These are phyloP conservation scores for Suricata suricatta DNA, from an alignment of 2,113 vertebrate species.

Conservation along the genomic window DNA sequence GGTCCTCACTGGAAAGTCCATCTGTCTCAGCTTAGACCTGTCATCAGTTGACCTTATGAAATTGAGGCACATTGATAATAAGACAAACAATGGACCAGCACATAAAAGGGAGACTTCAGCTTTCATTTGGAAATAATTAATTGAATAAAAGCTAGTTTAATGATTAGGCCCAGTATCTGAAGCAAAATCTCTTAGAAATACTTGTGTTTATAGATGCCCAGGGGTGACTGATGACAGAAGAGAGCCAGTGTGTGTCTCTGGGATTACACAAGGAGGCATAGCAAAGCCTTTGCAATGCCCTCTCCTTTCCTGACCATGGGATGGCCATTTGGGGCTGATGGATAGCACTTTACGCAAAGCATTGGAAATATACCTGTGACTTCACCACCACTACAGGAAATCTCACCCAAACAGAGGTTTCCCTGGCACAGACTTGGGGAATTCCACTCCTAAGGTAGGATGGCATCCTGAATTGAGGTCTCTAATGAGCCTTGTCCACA, in stretches of 20 bases:
- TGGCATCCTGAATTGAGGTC: neutral
- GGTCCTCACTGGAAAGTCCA: neutral
- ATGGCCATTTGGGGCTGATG: neutral
- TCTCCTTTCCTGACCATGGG: neutral
- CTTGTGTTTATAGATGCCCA: neutral
- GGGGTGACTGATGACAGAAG: conserved; percentile 11
- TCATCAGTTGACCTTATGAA: conserved; percentile 68
- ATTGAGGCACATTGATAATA: conserved; percentile 68
- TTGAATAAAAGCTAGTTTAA: conserved; percentile 60
- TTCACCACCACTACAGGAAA: neutral
- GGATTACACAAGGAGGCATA: neutral
- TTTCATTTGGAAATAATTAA: conserved; percentile 76
- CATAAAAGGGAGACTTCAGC: conserved; percentile 71
- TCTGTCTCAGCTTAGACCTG: conserved; percentile 56
- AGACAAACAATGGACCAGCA: conserved; percentile 72
- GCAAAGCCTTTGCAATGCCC: neutral
- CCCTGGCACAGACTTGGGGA: neutral
- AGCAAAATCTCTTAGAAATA: conserved; percentile 24
- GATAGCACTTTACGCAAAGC: neutral
- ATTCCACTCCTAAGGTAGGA: neutral
- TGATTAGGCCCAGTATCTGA: conserved; percentile 61
- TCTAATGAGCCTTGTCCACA: neutral
- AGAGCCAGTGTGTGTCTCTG: neutral
- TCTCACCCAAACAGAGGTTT: neutral
- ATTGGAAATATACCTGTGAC: neutral